Conservation (phyloP, 2,888 invertebrate species). For the Pedicia rivosa region DNA sequence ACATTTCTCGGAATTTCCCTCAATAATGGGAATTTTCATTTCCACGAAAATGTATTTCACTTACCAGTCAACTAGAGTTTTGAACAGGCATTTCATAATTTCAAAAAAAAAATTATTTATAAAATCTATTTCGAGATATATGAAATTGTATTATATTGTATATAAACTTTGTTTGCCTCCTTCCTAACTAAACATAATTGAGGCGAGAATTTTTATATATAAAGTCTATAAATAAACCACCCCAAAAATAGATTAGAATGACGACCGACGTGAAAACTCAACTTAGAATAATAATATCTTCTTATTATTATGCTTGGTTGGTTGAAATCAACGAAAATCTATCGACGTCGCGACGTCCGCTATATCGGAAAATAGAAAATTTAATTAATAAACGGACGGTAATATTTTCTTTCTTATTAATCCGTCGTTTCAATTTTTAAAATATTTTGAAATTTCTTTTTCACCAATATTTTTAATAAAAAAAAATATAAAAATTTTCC, state of each 20-base stretch:
- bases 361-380: conserved; percentile 4
- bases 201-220: neutral
- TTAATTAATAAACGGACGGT: too few relatives aligned
- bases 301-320: conserved; percentile 19
- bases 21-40: too few relatives aligned
- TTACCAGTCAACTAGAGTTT: neutral
- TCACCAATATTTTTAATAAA: too few relatives aligned
- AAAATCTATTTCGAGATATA: neutral
- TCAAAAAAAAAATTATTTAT: neutral
- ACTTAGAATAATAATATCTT: too few relatives aligned
- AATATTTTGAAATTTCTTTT: too few relatives aligned
- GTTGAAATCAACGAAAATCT: conserved; percentile 28
- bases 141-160: too few relatives aligned
- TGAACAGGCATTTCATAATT: conserved; percentile 1
- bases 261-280: neutral
- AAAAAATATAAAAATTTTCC: too few relatives aligned
- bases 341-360: conserved; percentile 21
- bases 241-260: conserved; percentile 3
- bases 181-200: neutral
- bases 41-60: conserved; percentile 2
- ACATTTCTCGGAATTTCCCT: too few relatives aligned
- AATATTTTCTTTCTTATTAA: too few relatives aligned
- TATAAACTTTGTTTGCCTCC: neutral
- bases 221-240: conserved; percentile 2
- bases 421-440: too few relatives aligned